Evolutionary conservation across 2,113 vertebrate genomes (phyloP).

Genomic region (Tonatia bakeri): DNA sequence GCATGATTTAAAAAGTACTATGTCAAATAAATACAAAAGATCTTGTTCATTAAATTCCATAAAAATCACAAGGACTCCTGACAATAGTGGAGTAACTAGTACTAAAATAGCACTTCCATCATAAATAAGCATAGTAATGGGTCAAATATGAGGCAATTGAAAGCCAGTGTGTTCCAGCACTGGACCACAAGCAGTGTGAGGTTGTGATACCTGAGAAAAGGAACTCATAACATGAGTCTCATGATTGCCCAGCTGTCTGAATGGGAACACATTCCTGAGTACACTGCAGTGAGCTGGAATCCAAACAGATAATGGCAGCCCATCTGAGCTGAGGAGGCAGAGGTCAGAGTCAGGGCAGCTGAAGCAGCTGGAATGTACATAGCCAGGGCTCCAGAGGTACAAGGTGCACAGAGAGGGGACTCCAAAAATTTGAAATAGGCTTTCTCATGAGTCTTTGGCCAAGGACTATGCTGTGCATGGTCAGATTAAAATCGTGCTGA

Average conservation of each 20-base stretch:
- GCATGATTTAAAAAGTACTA: neutral
- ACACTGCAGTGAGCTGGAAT: neutral
- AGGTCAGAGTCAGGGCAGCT: neutral
- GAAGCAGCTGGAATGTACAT: neutral
- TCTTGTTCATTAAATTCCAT: neutral
- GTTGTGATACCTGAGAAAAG: neutral
- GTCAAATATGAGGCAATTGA: neutral
- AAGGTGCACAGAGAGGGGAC: neutral
- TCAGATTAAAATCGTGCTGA: neutral
- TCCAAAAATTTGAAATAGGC: neutral
- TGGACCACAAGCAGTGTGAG: neutral
- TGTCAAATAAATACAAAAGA: neutral
- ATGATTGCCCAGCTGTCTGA: neutral
- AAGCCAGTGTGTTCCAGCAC: neutral
- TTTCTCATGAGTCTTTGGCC: neutral
- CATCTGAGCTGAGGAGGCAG: neutral
- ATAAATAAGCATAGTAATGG: neutral
- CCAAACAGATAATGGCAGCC: neutral
- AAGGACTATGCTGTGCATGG: neutral
- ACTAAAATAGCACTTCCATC: neutral
- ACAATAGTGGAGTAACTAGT: neutral
- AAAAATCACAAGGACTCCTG: neutral
- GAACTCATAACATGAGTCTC: neutral
- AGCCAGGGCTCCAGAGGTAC: neutral
- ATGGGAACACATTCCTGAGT: neutral